Percentiles rank a stretch among this genome's conserved stretches.
Evolutionary conservation across 2,888 invertebrate genomes (phyloP).

Genomic region (Acanthosepion lycidas): DNA sequence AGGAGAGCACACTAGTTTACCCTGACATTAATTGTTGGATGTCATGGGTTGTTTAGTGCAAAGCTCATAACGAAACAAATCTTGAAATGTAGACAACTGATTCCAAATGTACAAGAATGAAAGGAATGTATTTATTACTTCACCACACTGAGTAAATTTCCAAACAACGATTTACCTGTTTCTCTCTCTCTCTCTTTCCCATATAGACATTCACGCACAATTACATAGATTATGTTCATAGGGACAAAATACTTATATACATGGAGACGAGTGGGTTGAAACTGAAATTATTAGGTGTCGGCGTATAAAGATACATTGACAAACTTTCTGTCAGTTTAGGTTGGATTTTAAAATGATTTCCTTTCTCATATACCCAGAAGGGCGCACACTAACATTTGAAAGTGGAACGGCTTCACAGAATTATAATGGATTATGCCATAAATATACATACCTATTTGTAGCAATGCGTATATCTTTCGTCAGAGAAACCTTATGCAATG

Average conservation of each 20-base stretch:
- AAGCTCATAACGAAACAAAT: neutral
- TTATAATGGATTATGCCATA: too few species aligned
- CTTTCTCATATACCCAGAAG: neutral
- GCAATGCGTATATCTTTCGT: neutral
- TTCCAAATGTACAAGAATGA: neutral
- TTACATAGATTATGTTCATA: neutral
- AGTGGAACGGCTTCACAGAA: too few species aligned
- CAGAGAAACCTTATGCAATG: neutral
- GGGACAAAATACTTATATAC: neutral
- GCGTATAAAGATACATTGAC: neutral
- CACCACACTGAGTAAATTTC: neutral
- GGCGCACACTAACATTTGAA: neutral
- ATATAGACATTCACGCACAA: neutral
- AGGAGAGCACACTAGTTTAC: neutral
- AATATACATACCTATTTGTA: too few species aligned
- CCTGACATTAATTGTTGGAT: neutral
- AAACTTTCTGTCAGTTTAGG: neutral
- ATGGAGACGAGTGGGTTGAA: neutral
- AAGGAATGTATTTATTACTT: conserved; percentile 33
- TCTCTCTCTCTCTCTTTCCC: neutral
- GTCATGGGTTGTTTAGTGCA: conserved; percentile 2
- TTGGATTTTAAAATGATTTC: neutral
- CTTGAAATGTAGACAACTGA: conserved; percentile 4
- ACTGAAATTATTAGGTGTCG: neutral
- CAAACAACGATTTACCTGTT: too few species aligned